A percentile compares a stretch with the other conserved stretches of the same genome.
These are phyloP conservation scores for Furcula furcula DNA, from an alignment of 2,888 invertebrate species.

Conservation along the genomic window DNA sequence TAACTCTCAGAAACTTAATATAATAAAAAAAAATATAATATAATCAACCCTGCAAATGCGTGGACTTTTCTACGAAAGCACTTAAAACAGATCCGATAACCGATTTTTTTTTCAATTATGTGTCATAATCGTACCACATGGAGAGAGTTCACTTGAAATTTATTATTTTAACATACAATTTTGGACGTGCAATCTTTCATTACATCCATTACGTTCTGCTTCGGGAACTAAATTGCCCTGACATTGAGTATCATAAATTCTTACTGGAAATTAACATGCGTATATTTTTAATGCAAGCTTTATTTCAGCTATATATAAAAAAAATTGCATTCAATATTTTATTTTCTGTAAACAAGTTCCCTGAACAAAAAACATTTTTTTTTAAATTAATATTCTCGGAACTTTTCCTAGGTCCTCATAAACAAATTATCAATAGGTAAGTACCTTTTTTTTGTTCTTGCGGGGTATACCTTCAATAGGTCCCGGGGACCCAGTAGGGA, in stretches of 20 bases:
- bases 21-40: no score
- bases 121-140: conserved; percentile 70
- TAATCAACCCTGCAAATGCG: conserved; percentile 47
- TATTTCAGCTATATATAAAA: no score
- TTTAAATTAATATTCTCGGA: no score
- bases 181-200: conserved; percentile 52
- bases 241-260: conserved; percentile 17
- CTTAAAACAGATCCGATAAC: conserved; percentile 69
- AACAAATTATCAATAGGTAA: no score
- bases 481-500: no score
- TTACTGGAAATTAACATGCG: conserved; percentile 20
- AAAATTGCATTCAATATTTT: no score
- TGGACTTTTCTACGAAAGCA: conserved; percentile 68
- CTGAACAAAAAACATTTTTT: no score
- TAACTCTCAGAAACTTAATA: no score
- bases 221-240: conserved; percentile 26
- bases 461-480: no score
- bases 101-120: conserved; percentile 72
- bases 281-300: conserved; percentile 1
- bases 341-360: no score
- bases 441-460: no score
- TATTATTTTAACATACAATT: conserved; percentile 67
- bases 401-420: no score
- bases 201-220: conserved; percentile 53
- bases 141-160: conserved; percentile 57